Percentiles rank a stretch among this genome's conserved stretches.
phyloP scores from a whole-genome alignment of 2,113 vertebrate genomes.

The Tretioscincus oriximinensis region DNA sequence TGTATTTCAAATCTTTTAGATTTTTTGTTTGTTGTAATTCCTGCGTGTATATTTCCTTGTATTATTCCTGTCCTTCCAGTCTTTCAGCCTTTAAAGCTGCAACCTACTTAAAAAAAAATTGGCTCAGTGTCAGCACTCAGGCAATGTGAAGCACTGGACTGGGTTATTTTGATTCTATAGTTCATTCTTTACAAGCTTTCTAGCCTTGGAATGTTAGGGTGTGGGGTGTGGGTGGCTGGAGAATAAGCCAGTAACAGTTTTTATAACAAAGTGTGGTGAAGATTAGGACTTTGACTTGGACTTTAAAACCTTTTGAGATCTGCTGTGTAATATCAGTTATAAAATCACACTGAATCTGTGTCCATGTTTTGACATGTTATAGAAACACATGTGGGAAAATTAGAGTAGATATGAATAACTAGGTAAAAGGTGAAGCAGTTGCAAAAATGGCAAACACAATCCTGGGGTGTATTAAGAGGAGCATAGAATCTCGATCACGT shows the following conservation, averaged over 20 bases:
- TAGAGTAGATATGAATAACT: neutral
- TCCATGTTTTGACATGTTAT: neutral
- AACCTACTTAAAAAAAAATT: slow-evolving; percentile 36
- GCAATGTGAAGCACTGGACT: slow-evolving; percentile 38
- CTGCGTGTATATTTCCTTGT: neutral
- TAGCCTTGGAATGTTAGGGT: neutral
- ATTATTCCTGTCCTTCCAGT: slow-evolving; percentile 54
- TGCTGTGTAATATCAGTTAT: neutral
- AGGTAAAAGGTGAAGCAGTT: too few relatives aligned
- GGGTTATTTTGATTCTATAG: slow-evolving; percentile 30
- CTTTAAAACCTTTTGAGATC: neutral
- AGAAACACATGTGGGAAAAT: neutral
- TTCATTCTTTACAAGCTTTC: neutral
- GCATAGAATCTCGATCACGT: too few relatives aligned
- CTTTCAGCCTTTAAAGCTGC: slow-evolving; percentile 32
- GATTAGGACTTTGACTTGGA: neutral
- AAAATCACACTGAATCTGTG: neutral
- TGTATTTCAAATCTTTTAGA: neutral
- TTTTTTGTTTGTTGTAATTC: neutral
- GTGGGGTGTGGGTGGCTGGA: too few relatives aligned
- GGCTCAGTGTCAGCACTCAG: slow-evolving; percentile 22
- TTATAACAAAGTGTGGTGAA: neutral
- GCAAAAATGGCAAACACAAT: too few relatives aligned
- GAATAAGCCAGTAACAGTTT: neutral
- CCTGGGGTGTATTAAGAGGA: too few relatives aligned